Evolutionary conservation across 2,888 invertebrate species (phyloP).

Genomic region (Acleris literana): DNA sequence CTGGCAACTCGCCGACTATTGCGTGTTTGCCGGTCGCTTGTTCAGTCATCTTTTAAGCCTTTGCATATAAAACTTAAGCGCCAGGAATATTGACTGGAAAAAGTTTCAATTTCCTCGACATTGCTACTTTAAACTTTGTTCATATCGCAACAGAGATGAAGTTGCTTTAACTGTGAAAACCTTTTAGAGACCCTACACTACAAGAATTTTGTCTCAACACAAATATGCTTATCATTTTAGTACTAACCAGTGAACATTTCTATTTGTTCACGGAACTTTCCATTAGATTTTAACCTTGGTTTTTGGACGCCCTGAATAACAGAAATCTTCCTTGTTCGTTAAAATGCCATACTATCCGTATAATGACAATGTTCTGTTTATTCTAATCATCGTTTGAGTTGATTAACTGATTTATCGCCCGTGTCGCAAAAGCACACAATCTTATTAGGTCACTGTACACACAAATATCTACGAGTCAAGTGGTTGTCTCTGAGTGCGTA

Average conservation of each 20-base stretch:
- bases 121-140: conserved; percentile 24
- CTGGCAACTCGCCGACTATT: conserved; percentile 30
- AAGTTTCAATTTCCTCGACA: conserved; percentile 26
- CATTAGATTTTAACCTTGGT: too few species aligned
- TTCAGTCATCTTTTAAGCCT: conserved; percentile 34
- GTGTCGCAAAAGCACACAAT: conserved; percentile 32
- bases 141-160: not conserved
- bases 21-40: conserved; percentile 34
- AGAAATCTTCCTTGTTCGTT: not conserved
- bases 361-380: not conserved
- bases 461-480: conserved; percentile 33
- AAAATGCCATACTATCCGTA: not conserved
- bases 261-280: too few species aligned
- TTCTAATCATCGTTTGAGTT: conserved; percentile 18
- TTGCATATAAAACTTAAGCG: conserved; percentile 28
- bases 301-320: too few species aligned
- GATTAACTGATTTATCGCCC: conserved; percentile 26
- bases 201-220: too few species aligned
- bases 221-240: too few species aligned
- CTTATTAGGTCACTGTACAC: conserved; percentile 37
- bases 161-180: not conserved
- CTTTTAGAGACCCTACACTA: not conserved
- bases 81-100: conserved; percentile 28
- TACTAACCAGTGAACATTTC: too few species aligned
- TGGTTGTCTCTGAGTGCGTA: conserved; percentile 33